Evolutionary conservation across 2,797 vertebrate species (phyloP).

Genomic region (Tapera naevia): DNA sequence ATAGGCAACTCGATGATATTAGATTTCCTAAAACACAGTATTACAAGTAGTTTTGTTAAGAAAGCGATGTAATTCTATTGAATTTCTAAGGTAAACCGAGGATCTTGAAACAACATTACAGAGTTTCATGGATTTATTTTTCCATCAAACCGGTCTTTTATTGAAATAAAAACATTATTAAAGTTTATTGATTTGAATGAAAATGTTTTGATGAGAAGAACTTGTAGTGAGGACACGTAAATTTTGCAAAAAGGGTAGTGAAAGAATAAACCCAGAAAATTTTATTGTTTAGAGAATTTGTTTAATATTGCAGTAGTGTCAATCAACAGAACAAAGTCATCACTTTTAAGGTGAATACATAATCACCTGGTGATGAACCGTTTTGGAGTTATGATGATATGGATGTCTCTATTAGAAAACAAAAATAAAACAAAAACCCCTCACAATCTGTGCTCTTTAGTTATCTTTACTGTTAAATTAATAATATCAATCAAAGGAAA

Average conservation of each 20-base stretch:
- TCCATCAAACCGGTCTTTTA: neutral
- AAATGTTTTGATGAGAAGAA: neutral
- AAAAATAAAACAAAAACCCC: neutral
- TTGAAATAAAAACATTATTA: neutral
- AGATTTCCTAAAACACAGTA: slow-evolving; percentile 39
- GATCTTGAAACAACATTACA: neutral
- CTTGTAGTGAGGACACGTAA: neutral
- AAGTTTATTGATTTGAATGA: neutral
- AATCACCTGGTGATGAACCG: neutral
- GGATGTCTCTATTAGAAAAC: neutral
- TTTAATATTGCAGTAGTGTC: neutral
- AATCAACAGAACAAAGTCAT: neutral
- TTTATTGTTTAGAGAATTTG: neutral
- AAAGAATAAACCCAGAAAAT: neutral
- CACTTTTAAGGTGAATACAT: neutral
- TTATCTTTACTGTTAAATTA: slow-evolving; percentile 5
- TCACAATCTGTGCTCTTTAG: neutral
- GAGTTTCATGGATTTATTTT: neutral
- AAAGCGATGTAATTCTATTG: neutral
- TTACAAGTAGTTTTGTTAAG: neutral
- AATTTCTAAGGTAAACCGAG: neutral
- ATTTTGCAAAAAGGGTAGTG: neutral
- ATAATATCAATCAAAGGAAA: neutral
- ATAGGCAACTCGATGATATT: slow-evolving; percentile 38
- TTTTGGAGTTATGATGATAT: neutral